Evolutionary conservation across 2,888 invertebrate species (phyloP), one percentile per base, ranked within the genome.

Genomic region (Stegana nigrithorax): DNA sequence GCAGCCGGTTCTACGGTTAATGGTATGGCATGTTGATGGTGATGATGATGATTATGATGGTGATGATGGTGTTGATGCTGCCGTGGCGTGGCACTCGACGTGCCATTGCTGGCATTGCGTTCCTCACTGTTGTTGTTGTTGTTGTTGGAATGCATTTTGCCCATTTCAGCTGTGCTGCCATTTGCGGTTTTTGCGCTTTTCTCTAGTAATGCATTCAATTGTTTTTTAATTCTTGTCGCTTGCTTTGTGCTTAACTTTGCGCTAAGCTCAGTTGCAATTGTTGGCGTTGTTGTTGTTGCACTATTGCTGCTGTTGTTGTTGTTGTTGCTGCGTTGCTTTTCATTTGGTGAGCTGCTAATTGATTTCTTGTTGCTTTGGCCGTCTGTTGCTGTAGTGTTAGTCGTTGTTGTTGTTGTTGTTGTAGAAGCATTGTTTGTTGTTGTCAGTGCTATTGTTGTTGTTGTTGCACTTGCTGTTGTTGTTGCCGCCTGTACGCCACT

Each of bases 181-280:
- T 59, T 68, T 45, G 67, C 44, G 59, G 71, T 61, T 60, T 65
- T 70, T 23, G 73, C 56, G 59, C 73, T 73, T 73, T 84, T 84
- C 60, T 81, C 77, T 27, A 83, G 67, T 60, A 80, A 63, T n/a
- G 78, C 72, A 68, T 80, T 81, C 58, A 81, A 72, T 75, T 84
- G 85, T 67, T 81, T 83, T 77, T 85, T 85, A 67, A 83, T 81
- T 78, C 84, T 85, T 69, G 82, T 80, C 57, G 79, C 69, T 67
- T 84, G 84, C 62, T 85, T 85, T 32, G 80, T 75, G 60, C 80
- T 78, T 32, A 80, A 63, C 75, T 85, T 85, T 64, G 79, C 74
- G 69, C 74, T 79, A 62, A 81, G 61, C 69, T 82, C 81, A 26
- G 72, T 72, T 12, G 76, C 64, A 59, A 78, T 71, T 27, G 32